phyloP scores from a whole-genome alignment of 2,113 vertebrate genomes.

The Chrysemys picta region DNA sequence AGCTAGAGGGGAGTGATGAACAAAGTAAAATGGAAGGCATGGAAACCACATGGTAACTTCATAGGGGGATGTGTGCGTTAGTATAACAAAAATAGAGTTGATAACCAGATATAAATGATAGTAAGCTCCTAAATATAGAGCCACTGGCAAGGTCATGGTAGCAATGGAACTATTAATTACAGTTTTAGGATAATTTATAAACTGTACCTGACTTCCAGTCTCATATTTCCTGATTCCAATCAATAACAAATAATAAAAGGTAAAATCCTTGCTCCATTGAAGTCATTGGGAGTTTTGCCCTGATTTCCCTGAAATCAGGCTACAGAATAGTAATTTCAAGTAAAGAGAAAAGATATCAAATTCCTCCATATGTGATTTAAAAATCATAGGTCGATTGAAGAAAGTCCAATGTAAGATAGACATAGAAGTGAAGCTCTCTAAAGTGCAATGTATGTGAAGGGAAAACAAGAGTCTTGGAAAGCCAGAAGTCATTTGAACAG shows the following conservation, averaged over 20 bases:
- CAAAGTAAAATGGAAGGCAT: fast-evolving
- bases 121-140: fast-evolving
- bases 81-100: background rate
- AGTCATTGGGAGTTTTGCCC: background rate
- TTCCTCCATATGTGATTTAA: background rate
- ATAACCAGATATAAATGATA: background rate
- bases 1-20: background rate
- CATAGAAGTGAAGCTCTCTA: background rate
- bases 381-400: background rate
- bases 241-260: background rate
- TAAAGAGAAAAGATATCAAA: background rate
- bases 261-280: fast-evolving
- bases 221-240: background rate
- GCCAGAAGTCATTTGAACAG: fast-evolving
- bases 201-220: background rate
- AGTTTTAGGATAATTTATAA: background rate
- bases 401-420: background rate
- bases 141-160: background rate
- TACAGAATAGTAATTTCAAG: background rate
- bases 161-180: background rate
- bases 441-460: too few species aligned
- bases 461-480: background rate
- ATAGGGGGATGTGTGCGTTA: background rate
- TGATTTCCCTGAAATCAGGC: fast-evolving
- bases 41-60: background rate